These are phyloP conservation scores for Hipparchia sbordonii DNA, from an alignment of 2,888 invertebrate species.

Conservation along the genomic window DNA sequence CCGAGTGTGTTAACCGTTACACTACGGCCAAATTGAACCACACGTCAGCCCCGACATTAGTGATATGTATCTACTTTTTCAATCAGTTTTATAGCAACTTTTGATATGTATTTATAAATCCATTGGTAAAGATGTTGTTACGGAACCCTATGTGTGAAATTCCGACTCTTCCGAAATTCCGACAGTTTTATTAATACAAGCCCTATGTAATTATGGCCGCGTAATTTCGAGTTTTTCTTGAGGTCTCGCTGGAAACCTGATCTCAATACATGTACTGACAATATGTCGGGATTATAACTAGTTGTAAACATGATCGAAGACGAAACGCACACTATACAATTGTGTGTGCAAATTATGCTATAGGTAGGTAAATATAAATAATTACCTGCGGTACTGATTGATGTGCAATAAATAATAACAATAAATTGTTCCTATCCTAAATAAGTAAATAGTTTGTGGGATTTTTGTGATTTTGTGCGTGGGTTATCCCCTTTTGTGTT, in stretches of 20 bases:
- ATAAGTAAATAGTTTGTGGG: not conserved
- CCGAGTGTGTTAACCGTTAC: too few relatives aligned
- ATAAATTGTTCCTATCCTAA: not conserved
- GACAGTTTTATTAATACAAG: too few relatives aligned
- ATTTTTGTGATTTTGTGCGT: not conserved
- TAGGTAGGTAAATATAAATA: not conserved
- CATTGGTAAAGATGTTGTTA: not conserved
- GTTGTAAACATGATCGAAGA: conserved; percentile 12
- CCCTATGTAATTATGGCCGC: not conserved
- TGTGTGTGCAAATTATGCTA: not conserved
- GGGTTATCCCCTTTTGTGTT: not conserved
- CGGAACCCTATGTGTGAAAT: not conserved
- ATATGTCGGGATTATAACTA: not conserved
- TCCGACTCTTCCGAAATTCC: too few relatives aligned
- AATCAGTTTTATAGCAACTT: too few relatives aligned
- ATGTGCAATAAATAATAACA: too few relatives aligned
- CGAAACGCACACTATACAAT: not conserved
- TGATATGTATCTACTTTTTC: too few relatives aligned
- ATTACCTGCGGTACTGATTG: not conserved
- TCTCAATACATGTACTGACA: not conserved
- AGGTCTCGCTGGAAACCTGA: conserved; percentile 9
- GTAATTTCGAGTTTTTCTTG: not conserved
- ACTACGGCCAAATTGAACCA: too few relatives aligned
- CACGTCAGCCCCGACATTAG: too few relatives aligned
- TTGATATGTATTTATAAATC: too few relatives aligned